Evolutionary conservation across 2,113 vertebrate species (phyloP).

Genomic region (Gadus macrocephalus): DNA sequence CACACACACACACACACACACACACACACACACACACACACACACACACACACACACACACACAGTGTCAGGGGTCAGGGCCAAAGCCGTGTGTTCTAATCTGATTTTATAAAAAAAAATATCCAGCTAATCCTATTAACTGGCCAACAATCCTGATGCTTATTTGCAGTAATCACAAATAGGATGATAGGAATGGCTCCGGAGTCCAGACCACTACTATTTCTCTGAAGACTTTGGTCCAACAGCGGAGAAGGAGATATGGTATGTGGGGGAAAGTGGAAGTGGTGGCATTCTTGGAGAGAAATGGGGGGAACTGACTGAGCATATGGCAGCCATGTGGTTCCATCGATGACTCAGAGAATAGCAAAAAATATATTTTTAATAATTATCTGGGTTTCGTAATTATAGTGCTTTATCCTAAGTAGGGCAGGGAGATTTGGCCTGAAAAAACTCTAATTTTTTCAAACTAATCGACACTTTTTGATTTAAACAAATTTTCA

Average conservation of each 20-base stretch:
- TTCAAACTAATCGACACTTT: no score
- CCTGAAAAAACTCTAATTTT: no score
- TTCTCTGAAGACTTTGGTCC: conserved; percentile 18
- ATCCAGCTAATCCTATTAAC: conserved; percentile 53
- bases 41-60: neutral
- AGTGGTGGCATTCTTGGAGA: conserved; percentile 16
- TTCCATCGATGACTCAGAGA: conserved; percentile 15
- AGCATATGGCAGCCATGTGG: conserved; percentile 35
- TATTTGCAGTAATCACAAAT: conserved; percentile 55
- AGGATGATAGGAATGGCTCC: conserved; percentile 14
- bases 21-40: neutral
- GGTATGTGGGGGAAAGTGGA: conserved; percentile 12
- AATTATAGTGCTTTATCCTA: no score
- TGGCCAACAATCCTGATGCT: conserved; percentile 22
- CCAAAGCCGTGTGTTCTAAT: conserved; percentile 40
- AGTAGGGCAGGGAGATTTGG: no score
- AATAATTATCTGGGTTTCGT: neutral
- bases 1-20: neutral
- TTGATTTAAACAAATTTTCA: no score
- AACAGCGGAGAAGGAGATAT: neutral
- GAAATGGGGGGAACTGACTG: neutral
- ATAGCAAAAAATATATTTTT: conserved; percentile 5
- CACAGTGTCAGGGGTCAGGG: neutral
- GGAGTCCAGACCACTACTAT: neutral
- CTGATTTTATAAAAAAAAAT: conserved; percentile 38